Base-by-base conservation (phyloP, 2,113 vertebrate species). In the Chamaetylas fuelleborni region DNA sequence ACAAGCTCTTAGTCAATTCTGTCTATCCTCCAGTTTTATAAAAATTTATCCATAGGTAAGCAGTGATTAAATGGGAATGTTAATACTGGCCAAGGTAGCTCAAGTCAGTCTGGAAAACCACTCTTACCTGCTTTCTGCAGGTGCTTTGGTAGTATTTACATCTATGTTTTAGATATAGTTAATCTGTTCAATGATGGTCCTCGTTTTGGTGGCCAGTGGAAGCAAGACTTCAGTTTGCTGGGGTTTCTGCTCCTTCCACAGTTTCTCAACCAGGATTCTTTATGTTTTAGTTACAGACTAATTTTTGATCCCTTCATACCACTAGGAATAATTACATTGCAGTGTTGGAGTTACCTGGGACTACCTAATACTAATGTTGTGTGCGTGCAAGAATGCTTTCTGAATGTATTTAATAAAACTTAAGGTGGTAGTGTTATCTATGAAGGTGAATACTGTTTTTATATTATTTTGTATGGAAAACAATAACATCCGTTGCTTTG, bases 401-500 rank as follows among this genome's bases (percentile, higher is more conserved):
- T 97, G 97, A 94, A 96, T 97, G 97, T 97, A 97, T 92, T 95
- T 92, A 97, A 90, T 96, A 81, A 60, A 95, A 94, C 90, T 93
- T 84, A 18, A 93, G 86, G 88, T 92, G 91, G 92, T 95, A 92
- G 85, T 94, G 96, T 97, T 97, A 95, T 97, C 95, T 96, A 95
- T 92, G 96, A 97, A 97, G 86, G 96, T 98, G 96, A 96, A 97
- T 89, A 94, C 93, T 91, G 96, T 62, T 96, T 98, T 98, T 97
- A 98, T 98, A 98, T 97, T 77, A 97, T 97, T 98, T 98, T 98
- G 97, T 98, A 97, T 97, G 96, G 85, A 92, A 85, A 92, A 95
- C 85, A 90, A 95, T 91, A 97, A 92, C 93, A 96, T 97, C 93
- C 97, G 96, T 98, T 83, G 87, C 95, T 92, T 93, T 97, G 97